phyloP scores from a whole-genome alignment of 2,113 vertebrate species.

The Melanostigma gelatinosum region DNA sequence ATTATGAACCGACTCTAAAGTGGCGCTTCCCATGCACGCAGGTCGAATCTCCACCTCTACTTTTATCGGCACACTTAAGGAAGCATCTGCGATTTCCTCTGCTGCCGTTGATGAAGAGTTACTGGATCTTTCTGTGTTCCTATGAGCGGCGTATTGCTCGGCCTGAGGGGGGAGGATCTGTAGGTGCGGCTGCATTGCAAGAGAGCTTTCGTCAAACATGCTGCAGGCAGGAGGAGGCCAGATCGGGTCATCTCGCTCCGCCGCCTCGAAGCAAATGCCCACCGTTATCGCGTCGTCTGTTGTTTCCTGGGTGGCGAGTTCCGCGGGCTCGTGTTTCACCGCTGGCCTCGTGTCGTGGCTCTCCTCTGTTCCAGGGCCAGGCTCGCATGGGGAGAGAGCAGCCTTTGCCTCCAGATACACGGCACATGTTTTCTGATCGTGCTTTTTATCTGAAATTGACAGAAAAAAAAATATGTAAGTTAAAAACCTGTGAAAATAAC shows the following conservation, averaged over 20 bases:
- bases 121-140: conserved; percentile 7
- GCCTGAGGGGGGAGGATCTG: conserved; percentile 17
- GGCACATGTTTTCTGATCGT: neutral
- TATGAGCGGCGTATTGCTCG: conserved; percentile 40
- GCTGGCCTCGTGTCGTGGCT: neutral
- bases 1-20: neutral
- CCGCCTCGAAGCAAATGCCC: conserved; percentile 18
- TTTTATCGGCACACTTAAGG: conserved; percentile 36
- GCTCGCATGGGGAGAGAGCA: neutral
- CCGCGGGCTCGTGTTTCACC: conserved; percentile 58
- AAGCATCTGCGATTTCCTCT: neutral
- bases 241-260: conserved; percentile 1
- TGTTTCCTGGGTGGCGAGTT: conserved; percentile 5
- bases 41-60: conserved; percentile 28
- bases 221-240: conserved; percentile 53
- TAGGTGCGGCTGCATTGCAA: conserved; percentile 20
- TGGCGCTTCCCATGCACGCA: neutral
- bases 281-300: neutral
- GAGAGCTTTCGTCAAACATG: conserved; percentile 41
- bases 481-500: neutral
- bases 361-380: neutral
- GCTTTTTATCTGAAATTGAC: conserved; percentile 38
- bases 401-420: conserved; percentile 7
- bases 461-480: neutral
- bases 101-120: neutral